Conservation (phyloP, 2,888 invertebrate genomes). For the Zele albiditarsus region DNA sequence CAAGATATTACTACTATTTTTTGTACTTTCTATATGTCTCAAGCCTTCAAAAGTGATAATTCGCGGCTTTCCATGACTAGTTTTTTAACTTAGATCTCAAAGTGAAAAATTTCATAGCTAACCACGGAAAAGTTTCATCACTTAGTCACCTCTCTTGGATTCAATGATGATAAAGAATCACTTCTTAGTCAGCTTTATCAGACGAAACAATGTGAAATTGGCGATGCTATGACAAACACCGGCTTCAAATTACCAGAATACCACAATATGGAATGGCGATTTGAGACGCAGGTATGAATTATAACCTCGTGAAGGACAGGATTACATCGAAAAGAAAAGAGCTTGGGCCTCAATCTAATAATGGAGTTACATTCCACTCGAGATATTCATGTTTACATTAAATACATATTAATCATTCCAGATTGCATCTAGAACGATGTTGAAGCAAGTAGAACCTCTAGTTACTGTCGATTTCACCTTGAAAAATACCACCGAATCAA, state of each 20-base stretch:
- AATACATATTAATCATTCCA: constrained; percentile 56
- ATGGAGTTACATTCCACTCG: background rate
- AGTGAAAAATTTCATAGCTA: constrained; percentile 67
- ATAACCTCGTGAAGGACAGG: no score
- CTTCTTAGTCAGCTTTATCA: constrained; percentile 78
- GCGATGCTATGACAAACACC: constrained; percentile 74
- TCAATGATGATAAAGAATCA: constrained; percentile 77
- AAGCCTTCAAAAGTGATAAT: no score
- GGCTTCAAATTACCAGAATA: constrained; percentile 73
- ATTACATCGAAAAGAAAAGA: background rate
- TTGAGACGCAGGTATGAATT: constrained; percentile 76
- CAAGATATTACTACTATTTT: background rate
- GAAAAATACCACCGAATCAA: constrained; percentile 65
- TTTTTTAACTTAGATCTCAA: no score
- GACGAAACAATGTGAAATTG: constrained; percentile 76
- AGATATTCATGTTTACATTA: constrained; percentile 4
- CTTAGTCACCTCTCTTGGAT: constrained; percentile 75
- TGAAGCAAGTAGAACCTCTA: constrained; percentile 77
- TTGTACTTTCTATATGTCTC: no score
- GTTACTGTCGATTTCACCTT: constrained; percentile 77
- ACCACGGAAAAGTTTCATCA: constrained; percentile 74
- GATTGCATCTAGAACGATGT: constrained; percentile 77
- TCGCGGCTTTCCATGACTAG: no score
- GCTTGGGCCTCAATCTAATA: background rate
- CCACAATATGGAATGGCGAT: constrained; percentile 79